A percentile compares a stretch with the other conserved stretches of the same genome.
These are phyloP conservation scores for Speoplatyrhinus poulsoni DNA, from an alignment of 2,113 vertebrate species.

Conservation along the genomic window DNA sequence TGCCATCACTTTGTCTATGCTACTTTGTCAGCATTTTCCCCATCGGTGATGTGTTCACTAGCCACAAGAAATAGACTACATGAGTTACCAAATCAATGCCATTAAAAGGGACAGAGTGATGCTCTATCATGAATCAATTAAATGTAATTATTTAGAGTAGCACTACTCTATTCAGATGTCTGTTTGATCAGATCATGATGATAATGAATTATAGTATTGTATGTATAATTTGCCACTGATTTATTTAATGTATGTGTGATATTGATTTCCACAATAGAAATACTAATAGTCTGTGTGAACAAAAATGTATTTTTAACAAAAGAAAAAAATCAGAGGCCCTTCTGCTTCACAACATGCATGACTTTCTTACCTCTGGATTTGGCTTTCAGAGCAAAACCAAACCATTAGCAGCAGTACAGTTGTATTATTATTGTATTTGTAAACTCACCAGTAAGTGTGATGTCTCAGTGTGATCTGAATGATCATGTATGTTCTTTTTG, in stretches of 20 bases:
- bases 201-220: slow-evolving; percentile 7
- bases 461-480: too few relatives aligned
- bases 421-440: too few relatives aligned
- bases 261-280: background rate
- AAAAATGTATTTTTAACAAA: background rate
- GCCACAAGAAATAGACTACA: slow-evolving; percentile 40
- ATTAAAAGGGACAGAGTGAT: slow-evolving; percentile 35
- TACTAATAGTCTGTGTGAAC: background rate
- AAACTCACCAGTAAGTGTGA: too few relatives aligned
- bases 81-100: slow-evolving; percentile 4
- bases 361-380: too few relatives aligned
- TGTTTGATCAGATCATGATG: slow-evolving; percentile 3
- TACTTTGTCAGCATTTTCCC: slow-evolving; percentile 5
- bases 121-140: slow-evolving; percentile 1
- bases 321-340: slow-evolving; percentile 4
- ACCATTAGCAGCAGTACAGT: too few relatives aligned
- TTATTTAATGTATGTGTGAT: background rate
- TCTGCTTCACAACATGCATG: background rate
- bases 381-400: too few relatives aligned
- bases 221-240: slow-evolving; percentile 6
- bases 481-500: too few relatives aligned
- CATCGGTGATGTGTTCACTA: slow-evolving; percentile 34
- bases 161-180: background rate
- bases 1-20: slow-evolving; percentile 21
- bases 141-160: slow-evolving; percentile 11